Conservation (phyloP, 2,113 vertebrate genomes). For the Pelobates fuscus region DNA sequence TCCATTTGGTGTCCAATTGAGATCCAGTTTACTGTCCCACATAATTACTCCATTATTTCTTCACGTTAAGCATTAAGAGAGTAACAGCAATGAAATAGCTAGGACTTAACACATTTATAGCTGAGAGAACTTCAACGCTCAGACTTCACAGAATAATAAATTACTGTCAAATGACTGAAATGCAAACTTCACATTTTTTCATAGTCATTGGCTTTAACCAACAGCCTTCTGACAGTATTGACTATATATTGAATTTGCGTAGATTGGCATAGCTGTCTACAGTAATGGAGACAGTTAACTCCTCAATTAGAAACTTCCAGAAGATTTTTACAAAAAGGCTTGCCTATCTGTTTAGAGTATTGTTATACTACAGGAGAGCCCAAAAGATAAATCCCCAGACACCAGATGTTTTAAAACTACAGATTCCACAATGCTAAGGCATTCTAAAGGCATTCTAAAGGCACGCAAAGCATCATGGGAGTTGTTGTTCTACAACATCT, state of each 20-base stretch:
- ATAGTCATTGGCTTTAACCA: constrained; percentile 20
- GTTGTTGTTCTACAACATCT: too few species aligned
- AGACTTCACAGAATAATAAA: too few species aligned
- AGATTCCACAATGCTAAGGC: too few species aligned
- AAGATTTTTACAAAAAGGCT: background rate
- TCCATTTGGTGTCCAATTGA: constrained; percentile 46
- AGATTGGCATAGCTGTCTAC: constrained; percentile 7
- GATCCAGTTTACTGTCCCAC: constrained; percentile 37
- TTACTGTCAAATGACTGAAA: background rate
- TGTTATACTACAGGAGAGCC: too few species aligned
- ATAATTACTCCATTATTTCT: constrained; percentile 38
- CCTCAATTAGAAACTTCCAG: background rate
- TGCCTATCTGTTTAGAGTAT: background rate
- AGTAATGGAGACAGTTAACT: constrained; percentile 14
- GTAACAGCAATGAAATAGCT: constrained; percentile 11
- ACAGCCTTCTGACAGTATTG: constrained; percentile 8
- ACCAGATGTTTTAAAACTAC: too few species aligned
- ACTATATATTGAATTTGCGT: background rate
- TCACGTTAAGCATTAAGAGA: constrained; percentile 36
- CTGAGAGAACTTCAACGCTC: background rate
- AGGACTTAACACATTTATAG: constrained; percentile 21
- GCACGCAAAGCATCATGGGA: too few species aligned
- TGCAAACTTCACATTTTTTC: constrained; percentile 4
- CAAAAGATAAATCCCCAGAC: too few species aligned
- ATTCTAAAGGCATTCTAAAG: too few species aligned